Evolutionary conservation across 2,888 invertebrate genomes (phyloP).

Genomic region (Stramonita haemastoma): DNA sequence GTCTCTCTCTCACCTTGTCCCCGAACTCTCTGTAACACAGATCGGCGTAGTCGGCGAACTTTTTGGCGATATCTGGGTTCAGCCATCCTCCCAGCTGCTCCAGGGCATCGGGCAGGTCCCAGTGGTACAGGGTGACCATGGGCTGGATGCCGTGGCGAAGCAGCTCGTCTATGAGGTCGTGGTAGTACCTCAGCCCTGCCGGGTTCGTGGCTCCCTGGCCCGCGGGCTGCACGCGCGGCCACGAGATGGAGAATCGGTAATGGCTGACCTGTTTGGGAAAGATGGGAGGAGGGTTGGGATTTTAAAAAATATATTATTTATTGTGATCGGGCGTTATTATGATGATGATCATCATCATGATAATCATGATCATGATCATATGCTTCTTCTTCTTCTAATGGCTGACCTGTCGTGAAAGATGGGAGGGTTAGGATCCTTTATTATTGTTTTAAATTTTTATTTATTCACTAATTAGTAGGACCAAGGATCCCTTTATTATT

Average conservation of each 20-base stretch:
- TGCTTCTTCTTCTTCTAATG: too few species aligned
- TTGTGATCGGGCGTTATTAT: background rate
- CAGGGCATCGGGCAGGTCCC: slow-evolving; percentile 74
- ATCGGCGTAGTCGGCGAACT: slow-evolving; percentile 83
- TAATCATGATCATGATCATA: too few species aligned
- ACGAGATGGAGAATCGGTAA: slow-evolving; percentile 81
- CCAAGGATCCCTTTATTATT: too few species aligned
- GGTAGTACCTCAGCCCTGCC: slow-evolving; percentile 84
- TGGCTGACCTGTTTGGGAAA: slow-evolving; percentile 76
- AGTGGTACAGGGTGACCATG: slow-evolving; percentile 79
- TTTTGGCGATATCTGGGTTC: slow-evolving; percentile 61
- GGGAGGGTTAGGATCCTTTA: too few species aligned
- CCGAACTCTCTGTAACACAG: slow-evolving; percentile 75
- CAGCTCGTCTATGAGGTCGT: slow-evolving; percentile 85
- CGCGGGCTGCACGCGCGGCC: slow-evolving; percentile 86
- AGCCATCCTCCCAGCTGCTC: slow-evolving; percentile 76
- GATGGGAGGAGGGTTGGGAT: background rate
- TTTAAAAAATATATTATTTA: background rate
- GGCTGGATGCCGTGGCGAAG: slow-evolving; percentile 81
- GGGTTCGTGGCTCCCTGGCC: slow-evolving; percentile 70
- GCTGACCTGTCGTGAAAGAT: too few species aligned
- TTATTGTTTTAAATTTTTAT: too few species aligned
- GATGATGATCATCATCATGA: too few species aligned
- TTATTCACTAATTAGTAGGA: too few species aligned
- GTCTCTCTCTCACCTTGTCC: slow-evolving; percentile 67